Conservation (phyloP, 2,797 vertebrate genomes). For the Phyllotis vaccarum region DNA sequence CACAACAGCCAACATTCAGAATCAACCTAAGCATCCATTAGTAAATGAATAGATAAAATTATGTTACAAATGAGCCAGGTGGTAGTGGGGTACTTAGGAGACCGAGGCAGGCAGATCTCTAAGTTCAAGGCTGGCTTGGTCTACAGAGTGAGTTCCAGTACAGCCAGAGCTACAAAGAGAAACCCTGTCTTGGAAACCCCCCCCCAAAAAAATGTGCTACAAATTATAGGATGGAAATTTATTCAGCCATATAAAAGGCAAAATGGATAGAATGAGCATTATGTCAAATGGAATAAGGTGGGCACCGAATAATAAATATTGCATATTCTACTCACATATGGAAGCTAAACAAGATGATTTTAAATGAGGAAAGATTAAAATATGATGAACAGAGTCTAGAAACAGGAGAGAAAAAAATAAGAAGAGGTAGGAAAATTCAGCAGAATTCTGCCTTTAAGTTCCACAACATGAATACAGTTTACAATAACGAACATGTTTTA, state of each 20-base stretch:
- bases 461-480: background rate
- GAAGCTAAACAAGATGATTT: background rate
- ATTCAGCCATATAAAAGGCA: background rate
- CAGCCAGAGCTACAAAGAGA: no score
- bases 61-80: no score
- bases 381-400: background rate
- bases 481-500: background rate
- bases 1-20: background rate
- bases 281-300: background rate
- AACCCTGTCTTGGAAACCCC: no score
- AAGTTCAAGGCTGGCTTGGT: no score
- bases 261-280: background rate
- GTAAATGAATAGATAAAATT: background rate
- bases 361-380: background rate
- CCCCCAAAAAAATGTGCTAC: no score
- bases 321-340: background rate
- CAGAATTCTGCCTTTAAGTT: no score
- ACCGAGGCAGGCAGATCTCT: no score
- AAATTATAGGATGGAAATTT: background rate
- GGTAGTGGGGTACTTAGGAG: no score
- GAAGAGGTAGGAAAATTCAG: background rate
- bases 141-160: no score
- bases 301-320: background rate
- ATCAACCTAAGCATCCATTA: background rate
- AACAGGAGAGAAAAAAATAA: background rate